These are phyloP conservation scores for Nylanderia fulva DNA, from an alignment of 1,140 invertebrate genomes.

Conservation along the genomic window DNA sequence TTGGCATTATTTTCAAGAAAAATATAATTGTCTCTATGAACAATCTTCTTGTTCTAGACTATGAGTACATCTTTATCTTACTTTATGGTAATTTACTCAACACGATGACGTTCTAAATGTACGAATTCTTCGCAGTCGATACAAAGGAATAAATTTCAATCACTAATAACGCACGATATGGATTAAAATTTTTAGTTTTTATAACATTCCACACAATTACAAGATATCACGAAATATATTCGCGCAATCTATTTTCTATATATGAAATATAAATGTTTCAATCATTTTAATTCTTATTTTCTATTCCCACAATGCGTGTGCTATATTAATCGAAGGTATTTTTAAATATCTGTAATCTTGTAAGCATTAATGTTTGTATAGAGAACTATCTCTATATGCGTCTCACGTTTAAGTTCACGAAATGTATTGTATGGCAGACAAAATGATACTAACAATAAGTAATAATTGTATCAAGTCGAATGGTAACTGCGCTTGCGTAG, in stretches of 20 bases:
- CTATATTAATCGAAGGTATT: not conserved
- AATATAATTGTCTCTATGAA: not conserved
- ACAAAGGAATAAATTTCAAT: not conserved
- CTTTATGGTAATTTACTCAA: constrained; percentile 45
- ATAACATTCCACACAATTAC: not conserved
- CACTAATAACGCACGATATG: not conserved
- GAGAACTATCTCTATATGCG: not conserved
- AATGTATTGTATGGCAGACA: not conserved
- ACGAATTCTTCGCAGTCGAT: not conserved
- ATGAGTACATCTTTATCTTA: constrained; percentile 45
- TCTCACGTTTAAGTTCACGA: not conserved
- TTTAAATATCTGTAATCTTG: not conserved
- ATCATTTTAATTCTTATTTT: not conserved
- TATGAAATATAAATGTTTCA: constrained; percentile 12
- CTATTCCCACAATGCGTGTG: not conserved
- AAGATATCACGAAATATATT: not conserved
- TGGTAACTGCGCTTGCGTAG: constrained; percentile 22
- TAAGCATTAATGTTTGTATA: not conserved
- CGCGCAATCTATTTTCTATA: not conserved
- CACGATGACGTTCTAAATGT: constrained; percentile 8
- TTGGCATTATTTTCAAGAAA: not conserved
- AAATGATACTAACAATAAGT: constrained; percentile 35
- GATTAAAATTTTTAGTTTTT: not conserved
- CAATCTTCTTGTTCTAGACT: constrained; percentile 21
- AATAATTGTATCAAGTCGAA: not conserved